phyloP scores from a whole-genome alignment of 2,113 vertebrate species.

The Hypomesus transpacificus region DNA sequence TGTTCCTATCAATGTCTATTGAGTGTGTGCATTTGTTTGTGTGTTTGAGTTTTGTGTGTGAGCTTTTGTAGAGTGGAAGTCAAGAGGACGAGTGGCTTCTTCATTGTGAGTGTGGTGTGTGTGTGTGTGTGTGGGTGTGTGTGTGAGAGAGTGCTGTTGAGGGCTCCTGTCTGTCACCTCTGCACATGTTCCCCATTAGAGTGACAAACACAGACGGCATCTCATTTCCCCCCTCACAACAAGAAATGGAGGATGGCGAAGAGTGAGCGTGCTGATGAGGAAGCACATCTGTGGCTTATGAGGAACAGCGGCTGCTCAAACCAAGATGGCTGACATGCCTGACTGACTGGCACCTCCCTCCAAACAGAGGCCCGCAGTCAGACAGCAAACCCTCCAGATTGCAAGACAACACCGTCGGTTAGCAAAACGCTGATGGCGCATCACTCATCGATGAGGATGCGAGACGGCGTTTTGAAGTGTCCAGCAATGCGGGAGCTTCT shows the following conservation, averaged over 20 bases:
- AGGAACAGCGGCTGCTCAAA: slow-evolving; percentile 49
- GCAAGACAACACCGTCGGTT: too few species aligned
- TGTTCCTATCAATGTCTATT: not conserved
- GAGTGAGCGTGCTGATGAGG: slow-evolving; percentile 28
- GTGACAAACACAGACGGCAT: slow-evolving; percentile 64
- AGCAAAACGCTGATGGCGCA: too few species aligned
- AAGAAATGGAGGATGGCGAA: slow-evolving; percentile 44
- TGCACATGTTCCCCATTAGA: slow-evolving; percentile 63
- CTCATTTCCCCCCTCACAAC: slow-evolving; percentile 36
- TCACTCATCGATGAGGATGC: too few species aligned
- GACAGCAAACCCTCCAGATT: too few species aligned
- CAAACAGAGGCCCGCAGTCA: slow-evolving; percentile 7
- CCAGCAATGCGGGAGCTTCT: too few species aligned
- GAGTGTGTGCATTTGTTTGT: not conserved
- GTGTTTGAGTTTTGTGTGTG: not conserved
- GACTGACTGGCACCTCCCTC: slow-evolving; percentile 59
- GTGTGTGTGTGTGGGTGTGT: not conserved
- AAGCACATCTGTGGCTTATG: slow-evolving; percentile 37
- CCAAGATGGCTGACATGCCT: slow-evolving; percentile 52
- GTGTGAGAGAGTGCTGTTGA: slow-evolving; percentile 9
- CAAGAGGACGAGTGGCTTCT: too few species aligned
- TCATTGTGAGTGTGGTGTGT: not conserved
- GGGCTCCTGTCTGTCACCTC: slow-evolving; percentile 61
- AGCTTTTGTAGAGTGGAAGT: not conserved
- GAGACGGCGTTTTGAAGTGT: too few species aligned